These are phyloP conservation scores for Pherbina coryleti DNA, from an alignment of 2,888 invertebrate genomes.

Conservation along the genomic window DNA sequence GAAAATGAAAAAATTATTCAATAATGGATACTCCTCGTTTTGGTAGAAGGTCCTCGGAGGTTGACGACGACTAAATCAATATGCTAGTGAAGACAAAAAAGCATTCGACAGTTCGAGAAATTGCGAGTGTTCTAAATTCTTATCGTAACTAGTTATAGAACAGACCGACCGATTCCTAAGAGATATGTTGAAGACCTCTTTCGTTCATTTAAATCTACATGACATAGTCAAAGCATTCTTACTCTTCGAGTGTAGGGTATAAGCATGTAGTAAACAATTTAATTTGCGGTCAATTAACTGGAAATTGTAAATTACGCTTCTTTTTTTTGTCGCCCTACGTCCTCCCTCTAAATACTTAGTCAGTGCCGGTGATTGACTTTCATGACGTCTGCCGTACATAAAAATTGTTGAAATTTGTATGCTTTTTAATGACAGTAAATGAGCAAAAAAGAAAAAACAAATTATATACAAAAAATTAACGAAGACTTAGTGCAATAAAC, in stretches of 20 bases:
- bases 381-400: neutral
- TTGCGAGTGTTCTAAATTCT: too few relatives aligned
- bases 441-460: neutral
- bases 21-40: too few relatives aligned
- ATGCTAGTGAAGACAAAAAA: too few relatives aligned
- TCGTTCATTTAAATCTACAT: too few relatives aligned
- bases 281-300: slow-evolving; percentile 30
- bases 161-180: too few relatives aligned
- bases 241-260: neutral
- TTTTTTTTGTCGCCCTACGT: neutral
- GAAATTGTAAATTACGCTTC: slow-evolving; percentile 22
- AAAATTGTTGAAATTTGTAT: slow-evolving; percentile 10
- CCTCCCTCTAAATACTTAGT: neutral
- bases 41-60: too few relatives aligned
- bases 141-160: too few relatives aligned
- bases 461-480: neutral
- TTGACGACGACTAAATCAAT: too few relatives aligned
- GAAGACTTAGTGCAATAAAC: neutral
- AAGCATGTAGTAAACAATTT: slow-evolving; percentile 16
- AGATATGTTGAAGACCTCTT: too few relatives aligned
- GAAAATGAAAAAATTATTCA: too few relatives aligned
- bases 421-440: neutral
- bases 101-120: too few relatives aligned
- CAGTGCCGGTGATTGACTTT: neutral
- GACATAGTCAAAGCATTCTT: too few relatives aligned